These are phyloP conservation scores for Phoxinus dragarum DNA, from an alignment of 2,797 vertebrate species.

Conservation along the genomic window DNA sequence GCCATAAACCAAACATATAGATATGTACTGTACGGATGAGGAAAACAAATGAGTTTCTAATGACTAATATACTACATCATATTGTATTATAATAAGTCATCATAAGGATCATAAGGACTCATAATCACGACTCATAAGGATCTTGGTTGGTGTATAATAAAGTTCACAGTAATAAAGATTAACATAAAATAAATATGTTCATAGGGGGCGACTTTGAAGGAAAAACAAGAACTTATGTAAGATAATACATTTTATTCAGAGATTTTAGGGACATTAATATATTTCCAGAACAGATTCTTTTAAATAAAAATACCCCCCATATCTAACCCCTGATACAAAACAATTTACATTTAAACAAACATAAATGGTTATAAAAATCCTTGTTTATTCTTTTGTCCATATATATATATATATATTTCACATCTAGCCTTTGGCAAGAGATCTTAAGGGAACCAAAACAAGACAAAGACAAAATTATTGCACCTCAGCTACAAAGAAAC, in stretches of 20 bases:
- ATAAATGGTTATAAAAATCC: constrained; percentile 56
- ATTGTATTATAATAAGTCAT: no score
- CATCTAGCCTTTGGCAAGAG: constrained; percentile 53
- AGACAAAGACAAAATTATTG: constrained; percentile 44
- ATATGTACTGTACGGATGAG: not conserved
- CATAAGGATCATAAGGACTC: no score
- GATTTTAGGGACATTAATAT: constrained; percentile 53
- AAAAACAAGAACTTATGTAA: constrained; percentile 28
- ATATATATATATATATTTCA: constrained; percentile 33
- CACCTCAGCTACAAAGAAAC: constrained; percentile 47
- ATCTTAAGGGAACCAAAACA: constrained; percentile 39
- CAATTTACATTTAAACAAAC: constrained; percentile 52
- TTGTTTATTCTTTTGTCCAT: constrained; percentile 44
- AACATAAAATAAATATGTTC: not conserved
- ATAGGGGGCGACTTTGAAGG: not conserved
- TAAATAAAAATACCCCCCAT: constrained; percentile 61
- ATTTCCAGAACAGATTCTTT: constrained; percentile 51
- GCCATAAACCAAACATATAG: constrained; percentile 6
- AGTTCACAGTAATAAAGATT: not conserved
- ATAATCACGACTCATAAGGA: not conserved
- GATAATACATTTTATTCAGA: constrained; percentile 52
- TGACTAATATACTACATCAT: no score
- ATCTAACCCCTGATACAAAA: constrained; percentile 57
- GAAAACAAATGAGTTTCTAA: not conserved
- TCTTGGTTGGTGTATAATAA: constrained; percentile 18